Evolutionary conservation across 2,113 vertebrate genomes (phyloP).

Genomic region (Oreotrochilus melanogaster): DNA sequence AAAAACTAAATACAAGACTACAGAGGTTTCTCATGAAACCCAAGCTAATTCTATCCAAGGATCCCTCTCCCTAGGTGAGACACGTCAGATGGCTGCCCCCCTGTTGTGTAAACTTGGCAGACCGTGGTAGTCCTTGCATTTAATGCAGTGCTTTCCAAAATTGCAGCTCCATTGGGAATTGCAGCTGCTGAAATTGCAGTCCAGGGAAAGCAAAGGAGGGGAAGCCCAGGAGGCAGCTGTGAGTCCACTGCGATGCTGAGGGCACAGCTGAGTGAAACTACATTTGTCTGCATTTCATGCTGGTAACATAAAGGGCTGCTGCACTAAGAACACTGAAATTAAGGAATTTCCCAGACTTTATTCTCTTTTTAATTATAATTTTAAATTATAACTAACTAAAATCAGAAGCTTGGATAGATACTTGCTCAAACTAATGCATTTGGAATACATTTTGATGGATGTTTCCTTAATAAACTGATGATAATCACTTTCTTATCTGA

Average conservation of each 20-base stretch:
- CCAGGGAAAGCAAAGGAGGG: not conserved
- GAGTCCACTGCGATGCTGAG: not conserved
- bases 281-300: not conserved
- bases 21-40: not conserved
- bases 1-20: not conserved
- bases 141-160: not conserved
- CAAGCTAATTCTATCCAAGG: not conserved
- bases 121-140: not conserved
- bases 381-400: not conserved
- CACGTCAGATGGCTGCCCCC: accelerated
- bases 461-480: not conserved
- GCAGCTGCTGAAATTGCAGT: not conserved
- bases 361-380: not conserved
- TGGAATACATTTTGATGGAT: not conserved
- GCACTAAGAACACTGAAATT: not conserved
- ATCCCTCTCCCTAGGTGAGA: not conserved
- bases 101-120: not conserved
- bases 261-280: not conserved
- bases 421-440: not conserved
- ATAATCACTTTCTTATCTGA: not conserved
- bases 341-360: not conserved
- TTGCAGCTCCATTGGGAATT: not conserved
- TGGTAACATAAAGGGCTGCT: not conserved
- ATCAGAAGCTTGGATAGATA: not conserved
- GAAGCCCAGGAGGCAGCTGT: not conserved